Evolutionary conservation across 1,140 invertebrate genomes (phyloP), one percentile per base, ranked within the genome.

Genomic region (Drosophila malerkotliana): DNA sequence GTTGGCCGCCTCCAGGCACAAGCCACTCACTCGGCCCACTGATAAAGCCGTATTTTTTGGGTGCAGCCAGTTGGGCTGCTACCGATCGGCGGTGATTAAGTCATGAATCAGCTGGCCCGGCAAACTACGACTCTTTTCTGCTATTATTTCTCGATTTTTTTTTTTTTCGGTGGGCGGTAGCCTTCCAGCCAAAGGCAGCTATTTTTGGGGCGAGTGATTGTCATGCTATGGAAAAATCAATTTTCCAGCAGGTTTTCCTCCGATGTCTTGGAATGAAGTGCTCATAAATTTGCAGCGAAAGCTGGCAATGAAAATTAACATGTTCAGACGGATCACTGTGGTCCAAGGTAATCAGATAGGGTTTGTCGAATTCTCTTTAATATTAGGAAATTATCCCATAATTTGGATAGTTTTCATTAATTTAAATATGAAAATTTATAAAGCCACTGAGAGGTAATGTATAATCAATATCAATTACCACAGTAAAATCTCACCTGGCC

Each of bases 61-160:
- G 74, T 81, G 80, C 80, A 83, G 79, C 62, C 48, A 72, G 59
- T 54, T 64, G 72, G 59, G 59, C 69, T 63, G 58, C 82, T 85
- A 85, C 82, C 83, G 82, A 85, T 87, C 78, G 82, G 47, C 71
- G 59, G 74, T 87, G 82, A 85, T 85, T 85, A 85, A 85, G 84
- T 74, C 83, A 88, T 88, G 83, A 89, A 88, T 88, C 83, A 88
- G 79, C 59, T 88, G 67, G 77, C 47, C 67, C 18, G 9, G 44
- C 69, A 78, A 87, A 85, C 81, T 80, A 77, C 73, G 73, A 77
- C 72, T 77, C 68, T 73, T 73, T 72, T 51, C 37, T 51, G 49
- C 57, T 48, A 56, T 61, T 72, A 58, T 62, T 58, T 62, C n/a
- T 37, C 26, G 48, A 32, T 56, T 47, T 58, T 66, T 47, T 58